phyloP scores from a whole-genome alignment of 2,797 vertebrate species.

The Iguana delicatissima region DNA sequence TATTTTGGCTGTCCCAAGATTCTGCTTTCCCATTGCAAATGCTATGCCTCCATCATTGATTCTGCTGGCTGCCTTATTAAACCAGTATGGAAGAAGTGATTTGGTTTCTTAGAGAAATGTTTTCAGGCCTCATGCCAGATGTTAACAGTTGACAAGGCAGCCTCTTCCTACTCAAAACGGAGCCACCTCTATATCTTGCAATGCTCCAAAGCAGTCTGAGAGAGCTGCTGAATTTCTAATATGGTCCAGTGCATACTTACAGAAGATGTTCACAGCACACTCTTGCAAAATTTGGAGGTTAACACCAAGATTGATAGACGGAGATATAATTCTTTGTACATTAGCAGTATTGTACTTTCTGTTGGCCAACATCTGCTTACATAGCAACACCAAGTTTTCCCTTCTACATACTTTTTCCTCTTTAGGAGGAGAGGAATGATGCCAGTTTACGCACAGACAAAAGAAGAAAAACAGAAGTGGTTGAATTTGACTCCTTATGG shows the following conservation, averaged over 20 bases:
- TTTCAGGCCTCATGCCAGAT: background rate
- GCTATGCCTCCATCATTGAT: fast-evolving
- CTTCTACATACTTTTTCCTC: background rate
- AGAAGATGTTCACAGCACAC: background rate
- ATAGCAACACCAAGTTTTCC: slow-evolving; percentile 47
- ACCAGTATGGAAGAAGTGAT: too few relatives aligned
- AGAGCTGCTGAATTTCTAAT: background rate
- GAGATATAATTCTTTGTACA: slow-evolving; percentile 52
- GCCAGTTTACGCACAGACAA: background rate
- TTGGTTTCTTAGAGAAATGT: background rate
- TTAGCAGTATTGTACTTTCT: slow-evolving; percentile 64
- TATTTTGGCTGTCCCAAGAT: fast-evolving
- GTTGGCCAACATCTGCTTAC: slow-evolving; percentile 52
- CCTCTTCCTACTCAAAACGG: background rate
- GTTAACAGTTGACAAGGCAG: background rate
- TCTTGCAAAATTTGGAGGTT: background rate
- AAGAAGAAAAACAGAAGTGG: background rate
- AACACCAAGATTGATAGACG: background rate
- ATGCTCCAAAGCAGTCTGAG: background rate
- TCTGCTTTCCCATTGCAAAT: background rate
- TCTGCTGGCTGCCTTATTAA: background rate
- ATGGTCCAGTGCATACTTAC: background rate
- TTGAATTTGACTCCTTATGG: slow-evolving; percentile 42
- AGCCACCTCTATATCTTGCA: background rate
- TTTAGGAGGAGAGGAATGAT: slow-evolving; percentile 24